Percentiles rank a stretch among this genome's conserved stretches.
Conservation (phyloP, 2,113 vertebrate genomes). For the Gallinago jamesoni region DNA sequence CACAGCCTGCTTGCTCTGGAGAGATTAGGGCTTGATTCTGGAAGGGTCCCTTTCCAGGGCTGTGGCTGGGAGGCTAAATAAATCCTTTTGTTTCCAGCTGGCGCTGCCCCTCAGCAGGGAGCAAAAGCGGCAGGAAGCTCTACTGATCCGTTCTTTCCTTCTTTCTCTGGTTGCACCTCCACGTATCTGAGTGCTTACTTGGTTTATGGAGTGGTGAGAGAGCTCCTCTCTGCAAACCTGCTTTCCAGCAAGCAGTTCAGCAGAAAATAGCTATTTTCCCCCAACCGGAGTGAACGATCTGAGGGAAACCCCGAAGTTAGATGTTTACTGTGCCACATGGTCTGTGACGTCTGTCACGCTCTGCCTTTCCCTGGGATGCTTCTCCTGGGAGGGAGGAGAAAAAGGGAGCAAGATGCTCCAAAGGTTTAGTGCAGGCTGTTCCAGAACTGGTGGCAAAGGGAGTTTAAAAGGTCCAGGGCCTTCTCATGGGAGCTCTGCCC, state of each 20-base stretch:
- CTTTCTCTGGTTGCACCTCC: neutral
- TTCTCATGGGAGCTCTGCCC: neutral
- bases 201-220: neutral
- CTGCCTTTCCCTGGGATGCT: neutral
- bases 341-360: neutral
- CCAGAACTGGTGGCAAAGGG: neutral
- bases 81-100: neutral
- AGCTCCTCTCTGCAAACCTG: neutral
- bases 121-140: neutral
- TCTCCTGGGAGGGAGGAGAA: neutral
- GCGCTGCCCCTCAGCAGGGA: neutral
- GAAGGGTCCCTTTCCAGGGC: neutral
- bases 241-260: neutral
- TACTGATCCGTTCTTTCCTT: neutral
- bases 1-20: neutral
- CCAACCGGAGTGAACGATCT: accelerated
- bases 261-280: neutral
- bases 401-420: neutral
- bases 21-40: neutral
- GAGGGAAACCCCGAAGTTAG: neutral
- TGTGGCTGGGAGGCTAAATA: neutral
- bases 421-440: neutral
- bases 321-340: neutral
- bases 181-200: accelerated
- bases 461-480: neutral